Base-by-base conservation (phyloP, 2,113 vertebrate genomes). In the Percina caprodes region DNA sequence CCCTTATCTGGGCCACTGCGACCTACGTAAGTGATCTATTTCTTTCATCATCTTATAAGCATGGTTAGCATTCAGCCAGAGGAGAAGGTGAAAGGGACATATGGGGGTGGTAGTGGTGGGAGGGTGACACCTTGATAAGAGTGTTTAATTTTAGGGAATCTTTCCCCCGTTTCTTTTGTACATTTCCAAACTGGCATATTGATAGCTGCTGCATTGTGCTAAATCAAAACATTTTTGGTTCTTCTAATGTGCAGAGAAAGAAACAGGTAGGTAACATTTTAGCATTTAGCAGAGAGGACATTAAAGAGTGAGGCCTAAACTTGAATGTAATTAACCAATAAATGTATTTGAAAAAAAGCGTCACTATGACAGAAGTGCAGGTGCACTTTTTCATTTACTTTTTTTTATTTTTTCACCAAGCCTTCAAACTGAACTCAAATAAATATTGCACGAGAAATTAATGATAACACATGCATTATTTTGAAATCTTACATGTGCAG, bases 1-100 rank as follows among this genome's bases (percentile, higher is more conserved):
- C 83, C 19, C 82, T 89, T 91, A 87, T 92, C 93, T 92, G 90
- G 89, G 85, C 65, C 92, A 88, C 77, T 51, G 86, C 84, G 85
- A 85, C 84, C 83, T 79, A 33, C 23, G 45, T 65, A 68, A 72
- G 74, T 85, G 71, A 90, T 89, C 88, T 77, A 87, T 70, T 88
- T 85, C 84, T 88, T 82, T 82, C 83, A 84, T 85, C 78, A 63
- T 81, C 24, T 46, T 66, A 73, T 55, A 30, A 65, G 74, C 66
- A 76, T 48, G 66, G 68, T 77, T 76, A 82, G 85, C 42, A 69
- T 77, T 70, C 83, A 75, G 58, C 26, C 63, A 48, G 33, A 69
- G 74, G 42, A 67, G 33, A 79, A 42, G 39, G 82, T 30, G 24
- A 16, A 46, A 71, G 24, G 70, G 48, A 70, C 65, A 45, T 56